Evolutionary conservation across 1,140 invertebrate genomes (phyloP), one percentile per base, ranked within the genome.

Genomic region (Maniola jurtina): DNA sequence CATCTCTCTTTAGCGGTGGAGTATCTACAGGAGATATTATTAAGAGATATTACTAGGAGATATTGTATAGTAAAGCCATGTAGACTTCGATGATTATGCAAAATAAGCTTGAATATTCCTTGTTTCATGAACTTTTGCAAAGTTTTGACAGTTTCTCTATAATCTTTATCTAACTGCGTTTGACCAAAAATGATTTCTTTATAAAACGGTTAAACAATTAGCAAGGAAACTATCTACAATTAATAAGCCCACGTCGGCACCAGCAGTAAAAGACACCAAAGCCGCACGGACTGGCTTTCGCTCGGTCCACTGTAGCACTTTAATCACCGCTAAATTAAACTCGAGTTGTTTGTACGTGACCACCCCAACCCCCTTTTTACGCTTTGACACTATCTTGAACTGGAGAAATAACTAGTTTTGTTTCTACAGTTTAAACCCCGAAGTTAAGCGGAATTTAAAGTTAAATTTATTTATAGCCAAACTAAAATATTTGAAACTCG

Each of bases 261-360:
- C 75, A 74, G 71, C 56, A 62, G 16, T 64, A 64, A 64, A 64
- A 55, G 42, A 64, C 42, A 38, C 59, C 59, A 38, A 47, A 61
- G 52, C 54, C 45, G 34, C 25, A 45, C 40, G 45, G 50, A 33
- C 35, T 13, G 52, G 55, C 34, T 64, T 55, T 64, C 54, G 36
- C 45, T 64, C 40, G 57, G 57, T 45, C 40, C 57, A 55, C 57
- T 25, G 52, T 62, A 75, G 75, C 77, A 79, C 71, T 84, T 82
- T 82, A 84, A 82, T 78, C 79, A 76, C 75, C 72, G 74, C 71
- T 81, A 81, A 81, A 84, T 84, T 84, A 84, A 84, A 84, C 72
- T 74, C 58, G 69, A 79, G 75, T 68, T 48, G 68, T 71, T 55
- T 55, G 52, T 55, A 81, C 81, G 80, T 82, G 78, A 76, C 73